These are phyloP conservation scores for Tyrannus savana DNA, from an alignment of 2,113 vertebrate species.

Conservation along the genomic window DNA sequence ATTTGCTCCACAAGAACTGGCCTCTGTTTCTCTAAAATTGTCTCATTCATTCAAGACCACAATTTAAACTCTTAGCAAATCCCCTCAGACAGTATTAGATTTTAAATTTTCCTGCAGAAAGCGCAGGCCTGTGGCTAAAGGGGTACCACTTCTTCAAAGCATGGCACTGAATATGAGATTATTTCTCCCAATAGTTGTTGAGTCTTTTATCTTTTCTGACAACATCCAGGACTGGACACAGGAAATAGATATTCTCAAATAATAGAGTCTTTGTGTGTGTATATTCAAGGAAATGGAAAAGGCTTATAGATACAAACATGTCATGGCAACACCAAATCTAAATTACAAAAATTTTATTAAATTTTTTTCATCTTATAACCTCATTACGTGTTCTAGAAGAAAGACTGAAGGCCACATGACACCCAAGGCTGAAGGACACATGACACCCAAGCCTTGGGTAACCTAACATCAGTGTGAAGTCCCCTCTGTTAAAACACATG, in stretches of 20 bases:
- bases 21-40: neutral
- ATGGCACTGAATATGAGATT: neutral
- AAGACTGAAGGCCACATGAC: neutral
- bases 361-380: neutral
- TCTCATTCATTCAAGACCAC: neutral
- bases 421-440: neutral
- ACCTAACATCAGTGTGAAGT: accelerated
- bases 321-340: neutral
- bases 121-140: neutral
- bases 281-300: neutral
- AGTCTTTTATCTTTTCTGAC: neutral
- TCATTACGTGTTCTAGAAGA: neutral
- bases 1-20: neutral
- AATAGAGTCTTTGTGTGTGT: neutral
- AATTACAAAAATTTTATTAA: neutral
- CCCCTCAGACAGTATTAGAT: neutral
- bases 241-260: neutral
- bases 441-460: neutral
- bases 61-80: neutral
- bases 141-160: neutral
- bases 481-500: neutral
- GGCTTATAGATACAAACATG: neutral
- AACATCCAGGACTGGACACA: neutral
- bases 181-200: neutral
- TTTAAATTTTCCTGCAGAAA: neutral